Evolutionary conservation across 2,888 invertebrate genomes (phyloP), one percentile per base, ranked within the genome.

Genomic region (Seladonia tumulorum): DNA sequence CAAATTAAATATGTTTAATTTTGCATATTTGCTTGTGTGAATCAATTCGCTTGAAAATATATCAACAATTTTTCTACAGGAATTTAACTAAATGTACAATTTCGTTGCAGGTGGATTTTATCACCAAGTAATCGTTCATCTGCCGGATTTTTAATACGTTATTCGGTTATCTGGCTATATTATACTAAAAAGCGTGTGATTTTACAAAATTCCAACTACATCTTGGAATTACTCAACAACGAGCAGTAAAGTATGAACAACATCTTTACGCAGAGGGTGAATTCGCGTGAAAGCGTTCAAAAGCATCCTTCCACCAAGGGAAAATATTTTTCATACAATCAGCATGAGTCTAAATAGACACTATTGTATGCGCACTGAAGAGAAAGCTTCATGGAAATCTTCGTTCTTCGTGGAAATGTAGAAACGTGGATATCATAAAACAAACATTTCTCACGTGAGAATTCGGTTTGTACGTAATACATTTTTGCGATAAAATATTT

Each of bases 231-330:
- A 76, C 35, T 42, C 39, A 25, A 68, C 57, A 77, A 42, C 68
- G 57, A 60, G 66, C 73, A 68, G 35, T 53, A 35, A 49, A n/a
- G 29, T 18, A 57, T 14, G 42, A 29, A 39, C 42, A 53, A 53
- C n/a, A 29, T 22, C 18, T 76, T 80, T 73, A 60, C 25, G 60
- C 45, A 35, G 10, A 76, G 68, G 63, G 45, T 42, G 35, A 70
- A n/a, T 66, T 80, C 29, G 57, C 47, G 35, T 53, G 70, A 80
- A 85, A 81, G 80, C 85, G 63, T 77, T 74, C 47, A 85, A 57
- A 49, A 53, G 79, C 66, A 76, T n/a, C 53, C 53, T 63, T 18
- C 74, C 80, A 75, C 5, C 39, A 49, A 66, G 57, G 74, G 76
- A 60, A n/a, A 42, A 39, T n/a, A 42, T n/a, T 70, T 70, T n/a